Conservation (phyloP, 2,888 invertebrate genomes). For the Dicyrtomina minuta region DNA sequence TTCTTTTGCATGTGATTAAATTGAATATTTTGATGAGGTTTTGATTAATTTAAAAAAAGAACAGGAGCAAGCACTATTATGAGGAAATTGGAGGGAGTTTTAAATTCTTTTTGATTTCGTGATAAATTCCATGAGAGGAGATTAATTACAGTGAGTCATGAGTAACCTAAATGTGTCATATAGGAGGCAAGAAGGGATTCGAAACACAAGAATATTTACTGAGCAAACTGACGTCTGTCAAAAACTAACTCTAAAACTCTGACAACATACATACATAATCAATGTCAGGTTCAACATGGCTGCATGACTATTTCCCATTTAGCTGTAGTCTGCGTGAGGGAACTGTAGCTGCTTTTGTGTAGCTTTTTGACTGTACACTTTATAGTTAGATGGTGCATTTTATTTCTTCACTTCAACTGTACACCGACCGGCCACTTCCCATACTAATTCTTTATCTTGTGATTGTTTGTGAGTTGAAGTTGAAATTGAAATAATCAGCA, state of each 20-base stretch:
- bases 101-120: not conserved
- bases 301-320: not conserved
- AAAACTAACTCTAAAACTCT: not conserved
- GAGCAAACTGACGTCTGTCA: not conserved
- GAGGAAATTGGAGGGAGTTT: not conserved
- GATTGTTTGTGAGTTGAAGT: too few species aligned
- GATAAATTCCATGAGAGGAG: constrained; percentile 7
- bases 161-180: constrained; percentile 18
- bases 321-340: too few species aligned
- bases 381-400: not conserved
- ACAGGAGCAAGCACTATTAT: too few species aligned
- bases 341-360: too few species aligned
- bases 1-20: too few species aligned
- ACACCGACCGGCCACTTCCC: too few species aligned
- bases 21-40: too few species aligned
- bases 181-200: constrained; percentile 10
- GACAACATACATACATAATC: not conserved
- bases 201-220: not conserved
- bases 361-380: not conserved
- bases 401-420: not conserved
- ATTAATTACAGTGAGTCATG: not conserved
- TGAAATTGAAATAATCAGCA: too few species aligned
- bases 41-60: too few species aligned
- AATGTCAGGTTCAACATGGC: constrained; percentile 14
- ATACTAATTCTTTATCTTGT: too few species aligned